Conservation (phyloP, 2,797 vertebrate species). For the Peromyscus attwateri region DNA sequence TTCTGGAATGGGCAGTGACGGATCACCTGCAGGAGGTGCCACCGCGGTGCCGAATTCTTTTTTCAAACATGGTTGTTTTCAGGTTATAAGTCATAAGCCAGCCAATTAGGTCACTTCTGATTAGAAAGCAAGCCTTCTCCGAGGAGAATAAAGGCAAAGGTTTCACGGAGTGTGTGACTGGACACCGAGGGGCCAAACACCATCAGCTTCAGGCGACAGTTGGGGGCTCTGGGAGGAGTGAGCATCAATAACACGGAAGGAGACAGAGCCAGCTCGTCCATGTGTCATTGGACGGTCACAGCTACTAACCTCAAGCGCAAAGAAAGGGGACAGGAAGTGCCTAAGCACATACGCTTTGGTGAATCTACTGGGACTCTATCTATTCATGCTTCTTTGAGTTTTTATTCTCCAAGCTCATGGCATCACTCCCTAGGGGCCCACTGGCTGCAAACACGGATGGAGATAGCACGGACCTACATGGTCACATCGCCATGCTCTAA, state of each 20-base stretch:
- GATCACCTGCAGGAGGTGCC: neutral
- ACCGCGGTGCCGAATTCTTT: accelerated
- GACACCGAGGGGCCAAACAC: slow-evolving; percentile 72
- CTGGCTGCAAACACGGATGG: no score
- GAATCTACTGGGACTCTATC: neutral
- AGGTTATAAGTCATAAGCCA: neutral
- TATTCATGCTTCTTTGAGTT: neutral
- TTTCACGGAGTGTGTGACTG: neutral
- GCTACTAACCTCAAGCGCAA: slow-evolving; percentile 92
- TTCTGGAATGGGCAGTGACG: slow-evolving; percentile 61
- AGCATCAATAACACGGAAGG: slow-evolving; percentile 90
- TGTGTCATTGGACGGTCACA: slow-evolving; percentile 90
- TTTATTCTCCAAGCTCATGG: neutral
- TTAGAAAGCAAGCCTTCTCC: slow-evolving; percentile 20
- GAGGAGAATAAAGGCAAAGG: neutral
- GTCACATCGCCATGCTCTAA: neutral
- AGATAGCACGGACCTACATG: neutral
- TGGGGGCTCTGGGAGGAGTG: slow-evolving; percentile 82
- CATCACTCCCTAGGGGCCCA: neutral
- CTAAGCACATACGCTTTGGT: neutral
- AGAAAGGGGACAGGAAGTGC: slow-evolving; percentile 71
- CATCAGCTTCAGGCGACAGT: slow-evolving; percentile 76
- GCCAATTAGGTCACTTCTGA: neutral
- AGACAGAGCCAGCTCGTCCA: slow-evolving; percentile 89
- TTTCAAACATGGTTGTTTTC: neutral